Conservation (phyloP, 37 sponge, comb jelly and placozoan genomes). For the Spongilla lacustris region DNA sequence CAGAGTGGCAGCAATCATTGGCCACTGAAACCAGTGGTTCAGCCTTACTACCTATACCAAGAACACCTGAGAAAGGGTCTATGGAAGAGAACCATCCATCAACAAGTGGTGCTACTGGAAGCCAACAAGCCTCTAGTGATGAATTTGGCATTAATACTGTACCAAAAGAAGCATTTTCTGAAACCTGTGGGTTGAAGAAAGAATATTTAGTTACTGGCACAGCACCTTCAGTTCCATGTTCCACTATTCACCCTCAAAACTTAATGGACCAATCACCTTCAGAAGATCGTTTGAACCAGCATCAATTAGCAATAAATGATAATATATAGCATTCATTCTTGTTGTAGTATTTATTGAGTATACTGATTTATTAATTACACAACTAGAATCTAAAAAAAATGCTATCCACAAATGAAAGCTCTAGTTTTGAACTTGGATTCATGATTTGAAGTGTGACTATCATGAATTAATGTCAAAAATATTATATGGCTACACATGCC, state of each 20-base stretch:
- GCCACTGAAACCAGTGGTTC: too few relatives aligned
- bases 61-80: too few relatives aligned
- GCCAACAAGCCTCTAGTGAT: neutral
- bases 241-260: neutral
- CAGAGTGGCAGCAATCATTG: too few relatives aligned
- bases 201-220: neutral
- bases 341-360: too few relatives aligned
- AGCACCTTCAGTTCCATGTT: neutral
- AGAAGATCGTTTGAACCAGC: neutral
- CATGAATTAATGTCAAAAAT: too few relatives aligned
- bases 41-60: too few relatives aligned
- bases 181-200: neutral
- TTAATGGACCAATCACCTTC: neutral
- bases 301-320: neutral
- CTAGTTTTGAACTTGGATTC: too few relatives aligned
- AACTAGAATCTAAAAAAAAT: too few relatives aligned
- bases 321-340: neutral
- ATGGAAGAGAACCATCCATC: neutral
- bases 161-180: neutral
- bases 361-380: too few relatives aligned
- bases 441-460: too few relatives aligned
- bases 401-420: too few relatives aligned
- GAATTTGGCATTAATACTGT: neutral
- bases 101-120: neutral
- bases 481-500: too few relatives aligned